Conservation (phyloP, 2,888 invertebrate species). For the Eupithecia subfuscata region DNA sequence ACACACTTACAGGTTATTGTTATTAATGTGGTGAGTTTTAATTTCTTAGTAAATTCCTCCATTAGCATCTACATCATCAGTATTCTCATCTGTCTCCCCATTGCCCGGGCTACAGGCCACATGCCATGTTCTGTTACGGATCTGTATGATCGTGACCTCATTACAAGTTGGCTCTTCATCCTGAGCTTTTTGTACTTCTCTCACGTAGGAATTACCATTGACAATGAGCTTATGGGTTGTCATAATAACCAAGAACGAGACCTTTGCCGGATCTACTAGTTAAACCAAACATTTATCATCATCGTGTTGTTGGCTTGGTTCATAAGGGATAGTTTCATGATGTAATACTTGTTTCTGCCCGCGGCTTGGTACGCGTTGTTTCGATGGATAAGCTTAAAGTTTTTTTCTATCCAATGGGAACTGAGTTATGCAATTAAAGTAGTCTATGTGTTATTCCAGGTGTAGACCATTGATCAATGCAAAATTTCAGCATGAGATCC, state of each 20-base stretch:
- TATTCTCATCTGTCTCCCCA: slow-evolving; percentile 31
- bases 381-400: background rate
- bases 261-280: background rate
- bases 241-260: background rate
- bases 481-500: background rate
- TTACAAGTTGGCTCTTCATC: slow-evolving; percentile 28
- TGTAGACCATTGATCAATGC: background rate
- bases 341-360: no score
- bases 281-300: background rate
- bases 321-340: no score
- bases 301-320: background rate
- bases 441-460: background rate
- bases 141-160: slow-evolving; percentile 39
- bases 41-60: background rate
- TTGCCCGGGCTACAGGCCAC: slow-evolving; percentile 28
- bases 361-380: no score
- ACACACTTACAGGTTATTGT: background rate
- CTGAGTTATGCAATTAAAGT: background rate
- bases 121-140: slow-evolving; percentile 34
- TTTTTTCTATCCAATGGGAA: background rate
- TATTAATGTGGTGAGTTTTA: background rate
- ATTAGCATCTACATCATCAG: slow-evolving; percentile 25
- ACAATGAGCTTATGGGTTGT: slow-evolving; percentile 7
- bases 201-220: slow-evolving; percentile 6
- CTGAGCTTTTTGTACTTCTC: slow-evolving; percentile 20